phyloP scores from a whole-genome alignment of 1,140 invertebrate species.

The Drosophila bifasciata region DNA sequence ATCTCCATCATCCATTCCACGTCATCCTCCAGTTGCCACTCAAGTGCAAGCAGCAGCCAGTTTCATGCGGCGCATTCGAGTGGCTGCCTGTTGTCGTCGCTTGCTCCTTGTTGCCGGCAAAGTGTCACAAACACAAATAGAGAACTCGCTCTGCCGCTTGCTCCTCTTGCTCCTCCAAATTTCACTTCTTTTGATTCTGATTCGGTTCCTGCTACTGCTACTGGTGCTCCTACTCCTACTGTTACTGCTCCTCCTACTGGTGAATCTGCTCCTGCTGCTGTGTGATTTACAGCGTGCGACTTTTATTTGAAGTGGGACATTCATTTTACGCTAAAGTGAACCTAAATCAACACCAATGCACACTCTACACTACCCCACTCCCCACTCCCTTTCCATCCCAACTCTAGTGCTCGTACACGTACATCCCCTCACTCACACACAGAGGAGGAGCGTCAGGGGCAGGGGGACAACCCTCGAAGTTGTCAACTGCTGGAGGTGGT shows the following conservation, averaged over 20 bases:
- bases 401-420: slow-evolving; percentile 2
- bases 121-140: slow-evolving; percentile 76
- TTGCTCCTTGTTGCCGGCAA: slow-evolving; percentile 60
- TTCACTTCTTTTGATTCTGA: background rate
- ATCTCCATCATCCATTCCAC: slow-evolving; percentile 12
- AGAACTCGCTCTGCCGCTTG: slow-evolving; percentile 52
- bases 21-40: slow-evolving; percentile 58
- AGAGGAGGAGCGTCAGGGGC: background rate
- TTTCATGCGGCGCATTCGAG: slow-evolving; percentile 77
- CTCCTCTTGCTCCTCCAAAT: slow-evolving; percentile 44
- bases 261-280: slow-evolving; percentile 44
- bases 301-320: slow-evolving; percentile 82
- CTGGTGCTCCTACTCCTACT: background rate
- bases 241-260: background rate
- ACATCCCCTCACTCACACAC: slow-evolving; percentile 2
- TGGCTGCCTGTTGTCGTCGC: slow-evolving; percentile 63
- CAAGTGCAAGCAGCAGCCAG: slow-evolving; percentile 73
- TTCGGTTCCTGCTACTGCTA: background rate
- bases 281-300: slow-evolving; percentile 81
- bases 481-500: slow-evolving; percentile 13
- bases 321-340: slow-evolving; percentile 82
- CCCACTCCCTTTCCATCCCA: no score
- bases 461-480: slow-evolving; percentile 8
- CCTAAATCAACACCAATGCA: slow-evolving; percentile 77
- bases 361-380: slow-evolving; percentile 4